A percentile compares a stretch with the other conserved stretches of the same genome.
phyloP scores from a whole-genome alignment of 2,888 invertebrate genomes.

The Callyntrura guangdongensis region DNA sequence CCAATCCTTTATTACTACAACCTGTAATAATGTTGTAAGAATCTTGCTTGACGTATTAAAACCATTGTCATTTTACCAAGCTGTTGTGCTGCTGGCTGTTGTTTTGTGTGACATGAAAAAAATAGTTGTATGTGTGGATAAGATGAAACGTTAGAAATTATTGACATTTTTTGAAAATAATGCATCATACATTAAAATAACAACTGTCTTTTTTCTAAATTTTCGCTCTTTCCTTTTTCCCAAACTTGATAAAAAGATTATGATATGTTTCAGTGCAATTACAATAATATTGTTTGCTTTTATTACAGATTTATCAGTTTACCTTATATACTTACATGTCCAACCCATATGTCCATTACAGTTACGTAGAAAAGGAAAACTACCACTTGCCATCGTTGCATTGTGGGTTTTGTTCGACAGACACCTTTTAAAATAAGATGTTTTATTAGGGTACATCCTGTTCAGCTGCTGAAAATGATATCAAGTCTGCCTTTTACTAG shows the following conservation, averaged over 20 bases:
- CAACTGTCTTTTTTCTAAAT: conserved; percentile 30
- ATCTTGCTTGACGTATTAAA: not conserved
- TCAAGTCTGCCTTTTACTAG: not conserved
- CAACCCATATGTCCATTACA: too few relatives aligned
- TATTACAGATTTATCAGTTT: not conserved
- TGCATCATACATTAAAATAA: not conserved
- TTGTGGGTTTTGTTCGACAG: not conserved
- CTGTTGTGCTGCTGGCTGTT: not conserved
- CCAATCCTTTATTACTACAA: not conserved
- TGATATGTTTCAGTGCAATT: conserved; percentile 33
- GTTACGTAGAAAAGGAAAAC: not conserved
- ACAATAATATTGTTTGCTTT: conserved; percentile 25
- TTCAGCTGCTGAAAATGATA: not conserved
- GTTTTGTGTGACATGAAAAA: not conserved
- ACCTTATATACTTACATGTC: too few relatives aligned
- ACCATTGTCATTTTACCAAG: not conserved
- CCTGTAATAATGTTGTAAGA: not conserved
- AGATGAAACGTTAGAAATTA: not conserved
- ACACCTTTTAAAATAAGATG: conserved; percentile 3
- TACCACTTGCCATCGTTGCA: conserved; percentile 5
- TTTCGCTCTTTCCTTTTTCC: conserved; percentile 20
- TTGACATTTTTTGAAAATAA: not conserved
- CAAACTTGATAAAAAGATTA: conserved; percentile 14
- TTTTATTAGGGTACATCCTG: not conserved
- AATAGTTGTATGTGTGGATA: not conserved